Evolutionary conservation across 2,113 vertebrate genomes (phyloP).

Genomic region (Rostratula benghalensis): DNA sequence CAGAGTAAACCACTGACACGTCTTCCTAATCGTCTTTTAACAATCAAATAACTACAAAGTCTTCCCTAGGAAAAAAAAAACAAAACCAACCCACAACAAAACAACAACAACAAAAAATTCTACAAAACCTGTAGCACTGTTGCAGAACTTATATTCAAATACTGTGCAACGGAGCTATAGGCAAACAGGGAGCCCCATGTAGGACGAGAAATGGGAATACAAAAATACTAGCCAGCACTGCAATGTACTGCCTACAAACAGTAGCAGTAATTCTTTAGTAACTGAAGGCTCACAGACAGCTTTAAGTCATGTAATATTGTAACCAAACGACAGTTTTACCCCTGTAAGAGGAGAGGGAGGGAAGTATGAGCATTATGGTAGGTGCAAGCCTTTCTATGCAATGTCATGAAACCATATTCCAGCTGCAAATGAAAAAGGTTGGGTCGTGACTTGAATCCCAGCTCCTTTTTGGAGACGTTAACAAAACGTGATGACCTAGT

Average conservation of each 20-base stretch:
- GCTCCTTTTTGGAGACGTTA: neutral
- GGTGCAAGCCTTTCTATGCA: neutral
- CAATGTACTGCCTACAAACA: neutral
- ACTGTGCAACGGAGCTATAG: neutral
- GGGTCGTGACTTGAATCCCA: neutral
- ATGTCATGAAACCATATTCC: neutral
- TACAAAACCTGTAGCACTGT: neutral
- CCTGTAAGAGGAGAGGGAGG: neutral
- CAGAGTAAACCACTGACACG: neutral
- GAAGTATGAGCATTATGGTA: neutral
- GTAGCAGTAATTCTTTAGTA: neutral
- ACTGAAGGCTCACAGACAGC: neutral
- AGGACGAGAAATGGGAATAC: neutral
- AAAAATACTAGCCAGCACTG: neutral
- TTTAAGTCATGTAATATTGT: neutral
- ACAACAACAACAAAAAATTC: neutral
- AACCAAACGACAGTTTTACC: neutral
- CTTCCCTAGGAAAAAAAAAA: neutral
- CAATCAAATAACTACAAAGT: neutral
- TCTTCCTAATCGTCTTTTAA: neutral
- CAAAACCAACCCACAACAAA: too few relatives aligned
- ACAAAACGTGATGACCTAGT: neutral
- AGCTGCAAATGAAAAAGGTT: neutral
- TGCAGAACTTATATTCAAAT: neutral
- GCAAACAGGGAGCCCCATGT: neutral